Evolutionary conservation across 2,797 vertebrate species (phyloP), one percentile per base, ranked within the genome.

Genomic region (Tiaroga cobitis): DNA sequence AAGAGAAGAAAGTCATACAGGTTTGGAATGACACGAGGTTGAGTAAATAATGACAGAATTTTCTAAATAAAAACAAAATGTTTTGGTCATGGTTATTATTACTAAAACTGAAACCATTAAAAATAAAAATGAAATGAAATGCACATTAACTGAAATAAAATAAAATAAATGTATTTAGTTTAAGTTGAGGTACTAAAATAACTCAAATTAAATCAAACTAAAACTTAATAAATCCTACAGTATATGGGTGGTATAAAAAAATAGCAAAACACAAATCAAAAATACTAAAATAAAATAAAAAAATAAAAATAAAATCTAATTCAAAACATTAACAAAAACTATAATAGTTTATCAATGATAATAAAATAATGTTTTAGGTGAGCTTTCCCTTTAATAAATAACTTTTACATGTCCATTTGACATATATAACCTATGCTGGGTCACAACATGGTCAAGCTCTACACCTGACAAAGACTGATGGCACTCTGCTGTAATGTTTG

Each of bases 401-500:
- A 4, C 26, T 32, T 46, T 67, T 34, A 32, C 43, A 65, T 63
- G 77, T 32, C 1, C 16, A 46, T 32, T n/a, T 56, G 59, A 32
- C 26, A 67, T 7, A 43, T 63, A 15, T 65, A 15, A 67, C n/a
- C 16, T 18, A 46, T 19, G n/a, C 54, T 26, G 13, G 39, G 41
- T 32, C 29, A 63, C 15, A 51, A 49, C 41, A 74, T 26, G 81
- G 59, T 74, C 70, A 74, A 37, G 41, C 49, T 51, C 21, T 83
- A 49, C 18, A 43, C 39, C 39, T 75, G 21, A 76, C 29, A 49
- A 51, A 67, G 72, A 49, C 32, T 15, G 24, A 67, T 67, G 59
- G 39, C 72, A 63, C 69, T 41, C 18, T 46, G 26, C 72, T 63
- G 81, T 83, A 75, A 83, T 76, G 61, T 83, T 83, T 83, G 70